phyloP scores from a whole-genome alignment of 2,797 vertebrate species.

The Phylloscopus collybita region DNA sequence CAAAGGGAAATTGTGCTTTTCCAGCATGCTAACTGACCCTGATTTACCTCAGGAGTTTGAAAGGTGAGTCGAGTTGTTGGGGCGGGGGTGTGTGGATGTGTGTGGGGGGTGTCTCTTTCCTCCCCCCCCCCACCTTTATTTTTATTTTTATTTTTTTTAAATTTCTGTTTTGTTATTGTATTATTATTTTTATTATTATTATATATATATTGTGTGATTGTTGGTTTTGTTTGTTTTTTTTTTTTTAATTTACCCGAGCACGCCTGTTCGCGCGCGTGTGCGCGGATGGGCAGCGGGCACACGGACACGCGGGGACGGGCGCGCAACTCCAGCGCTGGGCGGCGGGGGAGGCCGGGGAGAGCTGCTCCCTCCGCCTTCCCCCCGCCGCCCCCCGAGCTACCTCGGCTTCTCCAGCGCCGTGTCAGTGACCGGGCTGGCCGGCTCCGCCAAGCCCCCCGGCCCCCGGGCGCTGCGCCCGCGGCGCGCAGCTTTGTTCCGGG shows the following conservation, averaged over 20 bases:
- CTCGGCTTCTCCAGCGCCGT: background rate
- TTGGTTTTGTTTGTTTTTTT: too few relatives aligned
- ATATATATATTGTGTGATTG: too few relatives aligned
- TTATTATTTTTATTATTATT: background rate
- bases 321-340: constrained; percentile 66
- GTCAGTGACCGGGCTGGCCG: background rate
- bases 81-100: background rate
- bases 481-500: constrained; percentile 31
- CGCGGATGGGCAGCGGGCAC: background rate
- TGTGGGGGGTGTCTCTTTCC: background rate
- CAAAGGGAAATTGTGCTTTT: constrained; percentile 86
- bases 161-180: background rate
- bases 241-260: background rate
- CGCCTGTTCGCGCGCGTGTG: background rate
- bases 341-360: constrained; percentile 10
- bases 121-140: too few relatives aligned
- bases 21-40: constrained; percentile 99
- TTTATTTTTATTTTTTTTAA: background rate
- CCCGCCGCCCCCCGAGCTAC: background rate
- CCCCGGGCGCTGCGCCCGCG: constrained; percentile 14
- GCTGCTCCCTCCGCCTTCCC: background rate
- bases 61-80: constrained; percentile 85
- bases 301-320: background rate
- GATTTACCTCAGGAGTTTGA: constrained; percentile 99
- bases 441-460: background rate